Conservation (phyloP, 1,140 invertebrate species). For the Leptopilina boulardi region DNA sequence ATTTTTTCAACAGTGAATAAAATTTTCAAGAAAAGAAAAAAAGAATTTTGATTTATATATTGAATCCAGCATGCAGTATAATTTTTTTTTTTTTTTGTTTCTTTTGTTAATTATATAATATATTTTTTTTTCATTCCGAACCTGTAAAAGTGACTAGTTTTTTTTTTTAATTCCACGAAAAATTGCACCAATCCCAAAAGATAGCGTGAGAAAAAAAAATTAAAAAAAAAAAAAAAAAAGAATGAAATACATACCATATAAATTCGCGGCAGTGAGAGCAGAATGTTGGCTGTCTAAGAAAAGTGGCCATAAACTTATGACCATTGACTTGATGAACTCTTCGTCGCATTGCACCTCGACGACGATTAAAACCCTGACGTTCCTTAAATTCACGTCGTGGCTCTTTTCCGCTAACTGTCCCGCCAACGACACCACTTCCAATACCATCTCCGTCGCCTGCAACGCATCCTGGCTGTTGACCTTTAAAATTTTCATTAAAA, state of each 20-base stretch:
- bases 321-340: slow-evolving; percentile 98
- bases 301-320: slow-evolving; percentile 99
- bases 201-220: slow-evolving; percentile 4
- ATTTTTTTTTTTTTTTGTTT: not conserved
- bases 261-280: slow-evolving; percentile 99
- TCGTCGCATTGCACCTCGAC: slow-evolving; percentile 95
- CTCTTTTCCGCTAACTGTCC: slow-evolving; percentile 65
- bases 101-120: too few species aligned
- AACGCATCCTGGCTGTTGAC: slow-evolving; percentile 65
- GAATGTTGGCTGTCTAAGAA: slow-evolving; percentile 98
- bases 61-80: slow-evolving; percentile 7
- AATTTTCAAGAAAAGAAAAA: not conserved
- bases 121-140: not conserved
- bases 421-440: slow-evolving; percentile 59
- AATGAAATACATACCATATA: slow-evolving; percentile 87
- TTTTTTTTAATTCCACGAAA: not conserved
- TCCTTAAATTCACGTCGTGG: slow-evolving; percentile 92
- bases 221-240: not conserved
- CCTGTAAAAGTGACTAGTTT: not conserved
- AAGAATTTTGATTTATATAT: not conserved
- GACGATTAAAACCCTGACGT: slow-evolving; percentile 92
- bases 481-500: slow-evolving; percentile 51
- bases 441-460: slow-evolving; percentile 67
- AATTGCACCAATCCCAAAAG: slow-evolving; percentile 25
- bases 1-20: not conserved